A percentile compares a stretch with the other conserved stretches of the same genome.
These are phyloP conservation scores for Vanessa cardui DNA, from an alignment of 2,888 invertebrate genomes.

Conservation along the genomic window DNA sequence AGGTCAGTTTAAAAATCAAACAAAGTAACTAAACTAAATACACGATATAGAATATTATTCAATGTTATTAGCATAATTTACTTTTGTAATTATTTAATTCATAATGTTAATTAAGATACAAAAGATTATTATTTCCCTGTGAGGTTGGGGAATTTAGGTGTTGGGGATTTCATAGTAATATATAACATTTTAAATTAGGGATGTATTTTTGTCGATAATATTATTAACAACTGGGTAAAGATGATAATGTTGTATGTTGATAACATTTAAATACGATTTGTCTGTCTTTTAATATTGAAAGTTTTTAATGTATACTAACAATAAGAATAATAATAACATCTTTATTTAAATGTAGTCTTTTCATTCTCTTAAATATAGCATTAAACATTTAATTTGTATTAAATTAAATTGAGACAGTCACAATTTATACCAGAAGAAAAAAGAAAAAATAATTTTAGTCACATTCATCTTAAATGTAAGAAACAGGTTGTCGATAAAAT, in stretches of 20 bases:
- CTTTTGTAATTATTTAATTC: background rate
- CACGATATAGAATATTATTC: no score
- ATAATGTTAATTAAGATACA: background rate
- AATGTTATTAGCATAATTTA: no score
- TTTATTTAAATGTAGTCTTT: no score
- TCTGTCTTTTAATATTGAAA: no score
- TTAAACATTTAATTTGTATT: no score
- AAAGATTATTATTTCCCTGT: background rate
- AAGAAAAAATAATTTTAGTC: background rate
- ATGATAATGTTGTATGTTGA: no score
- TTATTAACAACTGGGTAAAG: background rate
- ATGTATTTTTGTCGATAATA: background rate
- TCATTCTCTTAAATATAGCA: no score
- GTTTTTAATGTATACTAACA: no score
- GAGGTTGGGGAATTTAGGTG: background rate
- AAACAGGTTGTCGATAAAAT: conserved; percentile 20
- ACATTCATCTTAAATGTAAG: background rate
- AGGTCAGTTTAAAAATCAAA: no score
- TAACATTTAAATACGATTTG: background rate
- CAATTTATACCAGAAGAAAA: background rate
- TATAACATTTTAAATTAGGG: background rate
- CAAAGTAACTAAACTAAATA: no score
- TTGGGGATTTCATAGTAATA: background rate
- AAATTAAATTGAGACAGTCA: no score
- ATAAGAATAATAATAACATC: no score